Conservation (phyloP, 2,113 vertebrate species). For the Cnemophilus loriae region DNA sequence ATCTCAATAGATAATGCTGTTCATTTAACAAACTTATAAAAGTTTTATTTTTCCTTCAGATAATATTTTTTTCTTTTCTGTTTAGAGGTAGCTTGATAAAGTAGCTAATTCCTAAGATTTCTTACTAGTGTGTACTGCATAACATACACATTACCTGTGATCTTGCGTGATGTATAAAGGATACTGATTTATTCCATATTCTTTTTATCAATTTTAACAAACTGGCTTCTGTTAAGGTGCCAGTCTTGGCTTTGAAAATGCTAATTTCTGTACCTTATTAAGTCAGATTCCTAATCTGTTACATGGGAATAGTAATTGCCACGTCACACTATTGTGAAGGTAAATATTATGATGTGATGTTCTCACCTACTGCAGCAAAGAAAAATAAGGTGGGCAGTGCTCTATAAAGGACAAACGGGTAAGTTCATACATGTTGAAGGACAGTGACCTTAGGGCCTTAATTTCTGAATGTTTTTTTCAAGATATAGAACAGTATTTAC, state of each 20-base stretch:
- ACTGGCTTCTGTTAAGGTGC: neutral
- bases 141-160: neutral
- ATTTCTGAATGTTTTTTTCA: neutral
- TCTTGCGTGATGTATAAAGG: neutral
- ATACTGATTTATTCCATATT: neutral
- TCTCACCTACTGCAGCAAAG: neutral
- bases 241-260: neutral
- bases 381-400: neutral
- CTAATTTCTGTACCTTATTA: neutral
- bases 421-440: neutral
- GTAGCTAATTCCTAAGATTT: neutral
- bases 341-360: neutral
- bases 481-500: neutral
- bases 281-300: neutral
- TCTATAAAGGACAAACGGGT: neutral
- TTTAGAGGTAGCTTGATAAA: neutral
- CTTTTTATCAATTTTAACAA: neutral
- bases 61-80: neutral
- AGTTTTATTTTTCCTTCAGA: neutral
- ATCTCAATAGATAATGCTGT: neutral
- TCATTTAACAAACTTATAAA: neutral
- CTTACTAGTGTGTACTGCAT: neutral
- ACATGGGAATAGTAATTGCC: neutral
- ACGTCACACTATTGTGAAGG: neutral
- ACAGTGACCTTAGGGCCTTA: neutral